Conservation (phyloP, 1,140 invertebrate genomes). For the Leptoteleia sp. region DNA sequence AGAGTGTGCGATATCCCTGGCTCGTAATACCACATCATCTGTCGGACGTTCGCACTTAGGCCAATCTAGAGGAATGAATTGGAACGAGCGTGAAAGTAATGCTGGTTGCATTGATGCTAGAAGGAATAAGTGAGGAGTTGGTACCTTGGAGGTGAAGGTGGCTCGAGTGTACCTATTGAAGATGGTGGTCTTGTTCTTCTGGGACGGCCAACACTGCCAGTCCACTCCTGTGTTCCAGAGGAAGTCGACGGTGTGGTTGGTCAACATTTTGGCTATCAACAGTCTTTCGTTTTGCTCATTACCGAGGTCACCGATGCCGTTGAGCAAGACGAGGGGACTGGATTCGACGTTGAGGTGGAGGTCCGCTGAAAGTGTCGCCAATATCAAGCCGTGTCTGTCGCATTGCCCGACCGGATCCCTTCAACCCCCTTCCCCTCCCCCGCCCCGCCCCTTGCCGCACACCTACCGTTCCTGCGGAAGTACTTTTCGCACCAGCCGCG, state of each 20-base stretch:
- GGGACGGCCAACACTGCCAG: slow-evolving; percentile 86
- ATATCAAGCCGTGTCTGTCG: too few species aligned
- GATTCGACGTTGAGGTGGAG: slow-evolving; percentile 72
- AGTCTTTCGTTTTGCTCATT: slow-evolving; percentile 73
- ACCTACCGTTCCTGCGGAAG: slow-evolving; percentile 69
- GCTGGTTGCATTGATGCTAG: too few species aligned
- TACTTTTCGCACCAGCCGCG: slow-evolving; percentile 79
- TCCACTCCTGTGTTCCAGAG: slow-evolving; percentile 94
- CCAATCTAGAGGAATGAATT: slow-evolving; percentile 86
- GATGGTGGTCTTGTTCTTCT: slow-evolving; percentile 84
- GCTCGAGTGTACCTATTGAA: slow-evolving; percentile 90
- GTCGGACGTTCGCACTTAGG: slow-evolving; percentile 89
- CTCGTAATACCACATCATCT: slow-evolving; percentile 94
- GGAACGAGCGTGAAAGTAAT: too few species aligned
- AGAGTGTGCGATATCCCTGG: slow-evolving; percentile 89
- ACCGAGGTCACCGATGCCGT: slow-evolving; percentile 73
- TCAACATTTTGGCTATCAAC: slow-evolving; percentile 77
- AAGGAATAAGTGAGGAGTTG: too few species aligned
- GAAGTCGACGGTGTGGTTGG: slow-evolving; percentile 88
- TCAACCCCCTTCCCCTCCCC: too few species aligned
- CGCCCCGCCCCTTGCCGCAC: too few species aligned
- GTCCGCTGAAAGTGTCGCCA: slow-evolving; percentile 54
- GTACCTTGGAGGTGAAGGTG: slow-evolving; percentile 94
- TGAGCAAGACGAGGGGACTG: slow-evolving; percentile 72
- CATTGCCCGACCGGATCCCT: too few species aligned